Conservation (phyloP, 37 sponge, comb jelly and placozoan genomes). For the Petrosia ficiformis region DNA sequence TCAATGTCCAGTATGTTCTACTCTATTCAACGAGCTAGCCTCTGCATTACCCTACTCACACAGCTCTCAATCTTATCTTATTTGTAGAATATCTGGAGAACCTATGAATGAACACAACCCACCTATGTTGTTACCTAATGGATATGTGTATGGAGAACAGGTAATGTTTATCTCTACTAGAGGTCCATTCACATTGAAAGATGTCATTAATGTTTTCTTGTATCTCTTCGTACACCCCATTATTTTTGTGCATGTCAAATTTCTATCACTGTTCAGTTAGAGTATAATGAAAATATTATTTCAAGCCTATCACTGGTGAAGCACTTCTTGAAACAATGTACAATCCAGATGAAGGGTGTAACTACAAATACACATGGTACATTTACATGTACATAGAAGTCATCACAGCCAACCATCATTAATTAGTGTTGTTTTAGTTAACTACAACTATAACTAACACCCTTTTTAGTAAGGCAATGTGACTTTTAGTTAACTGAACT, state of each 20-base stretch:
- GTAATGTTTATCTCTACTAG: conserved; percentile 26
- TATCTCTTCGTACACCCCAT: background rate
- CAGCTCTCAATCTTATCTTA: conserved; percentile 91
- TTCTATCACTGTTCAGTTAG: background rate
- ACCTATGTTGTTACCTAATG: conserved; percentile 93
- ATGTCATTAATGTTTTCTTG: background rate
- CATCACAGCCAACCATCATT: too few species aligned
- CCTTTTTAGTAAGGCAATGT: too few species aligned
- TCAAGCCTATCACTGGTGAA: too few species aligned
- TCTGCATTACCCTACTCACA: conserved; percentile 94
- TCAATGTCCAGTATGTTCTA: conserved; percentile 95
- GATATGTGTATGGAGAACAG: conserved; percentile 92
- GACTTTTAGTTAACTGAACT: too few species aligned
- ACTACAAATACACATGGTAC: too few species aligned
- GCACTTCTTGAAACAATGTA: too few species aligned
- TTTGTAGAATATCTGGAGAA: conserved; percentile 82
- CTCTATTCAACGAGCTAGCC: conserved; percentile 83
- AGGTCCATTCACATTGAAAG: background rate
- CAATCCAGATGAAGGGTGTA: too few species aligned
- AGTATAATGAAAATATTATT: too few species aligned
- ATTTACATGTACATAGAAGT: too few species aligned
- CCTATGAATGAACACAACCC: conserved; percentile 98
- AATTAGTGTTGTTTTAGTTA: too few species aligned
- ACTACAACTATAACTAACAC: too few species aligned
- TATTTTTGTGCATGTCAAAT: background rate